Evolutionary conservation across 2,888 invertebrate species (phyloP), one percentile per base, ranked within the genome.

Genomic region (Trimorus sp.): DNA sequence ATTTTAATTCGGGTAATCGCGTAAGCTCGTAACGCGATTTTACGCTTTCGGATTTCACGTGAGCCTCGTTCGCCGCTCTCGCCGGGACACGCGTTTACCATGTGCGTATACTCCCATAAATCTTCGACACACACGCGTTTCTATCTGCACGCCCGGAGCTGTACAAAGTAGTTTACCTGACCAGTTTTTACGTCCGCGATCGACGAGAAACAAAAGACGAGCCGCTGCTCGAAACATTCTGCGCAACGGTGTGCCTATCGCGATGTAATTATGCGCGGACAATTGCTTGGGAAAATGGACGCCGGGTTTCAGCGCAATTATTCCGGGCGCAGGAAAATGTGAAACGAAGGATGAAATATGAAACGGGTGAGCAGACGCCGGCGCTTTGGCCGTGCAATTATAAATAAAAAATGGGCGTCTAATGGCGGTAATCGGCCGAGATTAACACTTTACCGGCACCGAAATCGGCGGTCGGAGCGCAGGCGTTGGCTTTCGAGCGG

Each of bases 1-100:
- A 87, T 89, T 90, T 88, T 88, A 88, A 89, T 89, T 87, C 88
- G 85, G 83, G 82, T 89, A 89, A 90, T 89, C 89, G 84, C 85
- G 84, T 89, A 88, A 88, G 87, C 87, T 84, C 80, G 82, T 90
- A 89, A 90, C 88, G 85, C 87, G 90, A 90, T 90, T 90, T 90
- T 85, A 90, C 88, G 89, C 90, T 89, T 89, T 87, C 86, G 84
- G 87, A 89, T 89, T 86, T 87, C 84, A 83, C 80, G 84, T 75
- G 71, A 83, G 83, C 71, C 83, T 83, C 80, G 81, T 79, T 68
- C 45, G 83, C 78, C 70, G 53, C 60, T 86, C 83, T 80, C 83
- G 85, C 68, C 87, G 85, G 85, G 87, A 87, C 87, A 88, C 87
- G 85, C 86, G 86, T 86, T 87, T 84, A 84, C 83, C 70, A 75